These are phyloP conservation scores for Geophilus truncorum DNA, from an alignment of 2,888 invertebrate species.

Conservation along the genomic window DNA sequence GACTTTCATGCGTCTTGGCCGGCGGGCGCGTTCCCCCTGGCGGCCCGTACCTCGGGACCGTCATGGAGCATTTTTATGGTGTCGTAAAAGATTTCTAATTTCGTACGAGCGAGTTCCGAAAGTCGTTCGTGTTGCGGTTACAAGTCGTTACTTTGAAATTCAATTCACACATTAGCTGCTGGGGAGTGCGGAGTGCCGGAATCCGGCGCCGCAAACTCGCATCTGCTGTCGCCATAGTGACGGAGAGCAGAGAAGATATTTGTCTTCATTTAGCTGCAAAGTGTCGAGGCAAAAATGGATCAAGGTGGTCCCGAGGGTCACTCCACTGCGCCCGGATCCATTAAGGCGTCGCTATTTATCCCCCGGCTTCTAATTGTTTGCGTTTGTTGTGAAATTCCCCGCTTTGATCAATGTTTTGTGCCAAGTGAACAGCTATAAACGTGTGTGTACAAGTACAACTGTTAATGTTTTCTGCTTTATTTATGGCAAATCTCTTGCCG, in stretches of 20 bases:
- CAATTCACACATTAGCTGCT: neutral
- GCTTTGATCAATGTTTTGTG: neutral
- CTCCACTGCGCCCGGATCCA: neutral
- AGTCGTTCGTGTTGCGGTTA: neutral
- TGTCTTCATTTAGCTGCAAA: neutral
- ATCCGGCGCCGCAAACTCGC: neutral
- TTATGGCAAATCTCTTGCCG: neutral
- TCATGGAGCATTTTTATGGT: neutral
- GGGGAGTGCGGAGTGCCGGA: too few species aligned
- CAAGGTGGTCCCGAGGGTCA: neutral
- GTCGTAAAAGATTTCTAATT: neutral
- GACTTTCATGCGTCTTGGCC: neutral
- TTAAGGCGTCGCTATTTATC: neutral
- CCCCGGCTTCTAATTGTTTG: neutral
- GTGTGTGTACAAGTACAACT: neutral
- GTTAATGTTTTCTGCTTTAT: neutral
- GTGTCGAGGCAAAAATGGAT: neutral
- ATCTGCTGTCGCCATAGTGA: neutral
- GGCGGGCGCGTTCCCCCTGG: neutral
- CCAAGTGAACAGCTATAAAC: neutral
- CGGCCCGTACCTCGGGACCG: neutral
- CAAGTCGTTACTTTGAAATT: neutral
- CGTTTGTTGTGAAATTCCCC: neutral
- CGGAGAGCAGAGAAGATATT: neutral
- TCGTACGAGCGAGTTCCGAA: neutral